Base-by-base conservation (phyloP, 2,888 invertebrate species). In the Drosophila peninsularis region DNA sequence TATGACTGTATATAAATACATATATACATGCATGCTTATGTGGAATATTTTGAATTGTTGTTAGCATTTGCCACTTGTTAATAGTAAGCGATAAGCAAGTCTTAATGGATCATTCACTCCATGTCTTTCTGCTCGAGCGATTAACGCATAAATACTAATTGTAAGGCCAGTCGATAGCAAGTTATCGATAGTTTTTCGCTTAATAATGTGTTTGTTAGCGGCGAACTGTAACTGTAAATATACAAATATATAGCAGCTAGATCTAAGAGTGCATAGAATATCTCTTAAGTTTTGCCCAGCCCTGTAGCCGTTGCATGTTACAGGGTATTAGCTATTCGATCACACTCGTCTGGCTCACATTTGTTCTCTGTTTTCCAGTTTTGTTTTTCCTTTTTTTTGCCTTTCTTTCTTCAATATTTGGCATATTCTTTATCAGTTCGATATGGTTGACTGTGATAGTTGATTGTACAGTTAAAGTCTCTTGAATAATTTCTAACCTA, bases 371-470 rank as follows among this genome's bases (percentile, higher is more conserved):
- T 65, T 67, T 75, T 75, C 61, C 64, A 32, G 39, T 63, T 71
- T 9, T 0, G 24, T 24, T 50, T 47, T 10, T 13, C 1, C 3
- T 6, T 7, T 21, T 42, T 13, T 21, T 3, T 30, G 34, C 27
- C 13, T 32, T 49, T 45, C 5, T 17, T 55, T 47, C 17, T 24
- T 39, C 34, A 10, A 30, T n/a, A 24, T 58, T 47, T 34, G 58
- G 37, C 24, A 17, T 27, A 52, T 75, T 61, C 47, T 66, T 66
- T 78, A 82, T 82, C 58, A 63, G 76, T 89, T 85, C 60, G 66
- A 80, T 88, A 86, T 91, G 91, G 91, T 91, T 91, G 91, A 92
- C 92, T 92, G 92, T 92, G 92, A 92, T 92, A 92, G 91, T 90
- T 91, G 91, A 91, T 89, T 89, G 89, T 89, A 90, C 89, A 89